Evolutionary conservation across 2,888 invertebrate species (phyloP).

Genomic region (Digitonthophagus gazella): DNA sequence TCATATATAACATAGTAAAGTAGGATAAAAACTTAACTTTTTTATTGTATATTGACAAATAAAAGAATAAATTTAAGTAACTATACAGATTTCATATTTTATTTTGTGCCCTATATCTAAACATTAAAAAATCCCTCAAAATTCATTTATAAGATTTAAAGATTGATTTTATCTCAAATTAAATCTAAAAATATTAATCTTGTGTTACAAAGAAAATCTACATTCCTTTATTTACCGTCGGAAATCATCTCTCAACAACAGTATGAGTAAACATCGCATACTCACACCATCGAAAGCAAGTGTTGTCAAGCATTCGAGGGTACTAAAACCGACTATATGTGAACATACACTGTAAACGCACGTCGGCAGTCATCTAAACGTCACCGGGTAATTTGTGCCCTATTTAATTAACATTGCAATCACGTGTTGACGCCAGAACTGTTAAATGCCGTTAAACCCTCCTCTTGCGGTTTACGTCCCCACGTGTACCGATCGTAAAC

Average conservation of each 20-base stretch:
- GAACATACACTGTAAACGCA: neutral
- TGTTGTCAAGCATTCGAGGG: neutral
- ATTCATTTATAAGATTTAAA: too few species aligned
- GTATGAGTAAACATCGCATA: neutral
- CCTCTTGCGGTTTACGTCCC: slow-evolving; percentile 1
- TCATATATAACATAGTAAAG: too few species aligned
- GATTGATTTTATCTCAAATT: too few species aligned
- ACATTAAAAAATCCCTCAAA: too few species aligned
- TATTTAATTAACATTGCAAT: slow-evolving; percentile 26
- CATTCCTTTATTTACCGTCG: too few species aligned
- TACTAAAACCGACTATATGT: neutral
- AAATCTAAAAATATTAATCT: too few species aligned
- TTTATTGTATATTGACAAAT: too few species aligned
- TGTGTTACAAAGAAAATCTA: too few species aligned
- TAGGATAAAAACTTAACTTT: too few species aligned
- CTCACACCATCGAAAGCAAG: neutral
- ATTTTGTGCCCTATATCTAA: too few species aligned
- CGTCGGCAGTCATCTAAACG: slow-evolving; percentile 23
- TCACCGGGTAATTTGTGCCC: slow-evolving; percentile 24
- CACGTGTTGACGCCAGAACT: slow-evolving; percentile 23
- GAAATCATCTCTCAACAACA: neutral
- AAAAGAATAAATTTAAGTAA: too few species aligned
- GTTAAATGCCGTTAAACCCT: slow-evolving; percentile 14
- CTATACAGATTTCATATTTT: too few species aligned
- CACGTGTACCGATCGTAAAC: neutral